Evolutionary conservation across 2,113 vertebrate species (phyloP), one percentile per base, ranked within the genome.

Genomic region (Mastomys coucha): DNA sequence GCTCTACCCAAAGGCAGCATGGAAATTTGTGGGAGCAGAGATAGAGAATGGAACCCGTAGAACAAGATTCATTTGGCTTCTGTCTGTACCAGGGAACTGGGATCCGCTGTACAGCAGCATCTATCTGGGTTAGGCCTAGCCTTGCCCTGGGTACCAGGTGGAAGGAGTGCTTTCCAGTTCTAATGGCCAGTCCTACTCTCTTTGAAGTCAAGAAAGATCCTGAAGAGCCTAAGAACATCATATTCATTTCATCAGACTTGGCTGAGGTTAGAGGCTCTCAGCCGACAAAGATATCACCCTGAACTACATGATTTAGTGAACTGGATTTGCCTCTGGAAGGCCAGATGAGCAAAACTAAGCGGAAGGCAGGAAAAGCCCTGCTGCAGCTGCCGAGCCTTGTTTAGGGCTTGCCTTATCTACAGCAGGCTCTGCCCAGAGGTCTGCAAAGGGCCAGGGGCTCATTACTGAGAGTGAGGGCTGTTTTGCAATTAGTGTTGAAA

Each of bases 401-500:
- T 97, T 91, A 95, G 95, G 88, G 91, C 72, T 94, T 89, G 95
- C 93, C 92, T 98, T 99, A 98, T 98, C 98, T 98, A 6, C 36
- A 45, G 78, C 93, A 76, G 60, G 97, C 96, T 86, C 65, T 45
- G 76, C 4, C 28, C 5, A 0, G 96, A 96, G 82, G 91, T 98
- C 98, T 97, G 95, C 97, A 87, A 95, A 77, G 97, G 97, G 81
- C 94, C 91, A 89, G 16, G 96, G 96, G 94, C 96, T 98, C 98
- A 89, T 98, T 98, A 96, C 94, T 76, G 85, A 88, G 90, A 17
- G 65, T 76, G 96, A 91, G 90, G 90, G 75, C 96, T 97, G 97
- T 96, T 97, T 97, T 95, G 97, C 98, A 98, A 94, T 98, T 98
- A 98, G 97, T 88, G 92, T 97, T 97, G 98, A 97, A 98, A 95